These are phyloP conservation scores for Setophaga kirtlandii DNA, from an alignment of 2,113 vertebrate species.

Conservation along the genomic window DNA sequence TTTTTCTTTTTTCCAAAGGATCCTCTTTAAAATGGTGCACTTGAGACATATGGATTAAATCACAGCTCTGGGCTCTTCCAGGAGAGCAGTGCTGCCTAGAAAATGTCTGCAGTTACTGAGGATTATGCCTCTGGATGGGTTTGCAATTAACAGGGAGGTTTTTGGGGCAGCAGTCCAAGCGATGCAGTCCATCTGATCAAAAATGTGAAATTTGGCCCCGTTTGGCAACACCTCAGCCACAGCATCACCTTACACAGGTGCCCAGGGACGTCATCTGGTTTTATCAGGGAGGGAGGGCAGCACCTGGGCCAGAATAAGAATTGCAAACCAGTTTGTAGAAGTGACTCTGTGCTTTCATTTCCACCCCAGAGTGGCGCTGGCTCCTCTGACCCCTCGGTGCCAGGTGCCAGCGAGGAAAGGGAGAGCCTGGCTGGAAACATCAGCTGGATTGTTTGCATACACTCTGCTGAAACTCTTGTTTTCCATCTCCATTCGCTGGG, in stretches of 20 bases:
- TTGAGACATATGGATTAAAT: slow-evolving; percentile 36
- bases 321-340: background rate
- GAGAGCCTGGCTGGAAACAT: background rate
- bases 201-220: background rate
- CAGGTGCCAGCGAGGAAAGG: background rate
- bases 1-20: background rate
- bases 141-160: background rate
- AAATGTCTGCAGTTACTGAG: background rate
- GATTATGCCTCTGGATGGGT: background rate
- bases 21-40: background rate
- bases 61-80: background rate
- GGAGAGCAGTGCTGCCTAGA: background rate
- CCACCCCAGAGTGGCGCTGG: background rate
- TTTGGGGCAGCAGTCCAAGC: background rate
- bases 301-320: background rate
- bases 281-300: background rate
- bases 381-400: background rate
- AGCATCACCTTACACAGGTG: slow-evolving; percentile 42
- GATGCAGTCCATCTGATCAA: background rate
- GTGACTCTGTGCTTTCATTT: background rate
- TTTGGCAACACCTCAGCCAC: background rate
- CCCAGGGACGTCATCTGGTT: slow-evolving; percentile 29
- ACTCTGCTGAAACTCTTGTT: background rate
- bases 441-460: background rate
- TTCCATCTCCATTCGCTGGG: background rate